Base-by-base conservation (phyloP, 2,888 invertebrate genomes). In the Lasius fuliginosus region DNA sequence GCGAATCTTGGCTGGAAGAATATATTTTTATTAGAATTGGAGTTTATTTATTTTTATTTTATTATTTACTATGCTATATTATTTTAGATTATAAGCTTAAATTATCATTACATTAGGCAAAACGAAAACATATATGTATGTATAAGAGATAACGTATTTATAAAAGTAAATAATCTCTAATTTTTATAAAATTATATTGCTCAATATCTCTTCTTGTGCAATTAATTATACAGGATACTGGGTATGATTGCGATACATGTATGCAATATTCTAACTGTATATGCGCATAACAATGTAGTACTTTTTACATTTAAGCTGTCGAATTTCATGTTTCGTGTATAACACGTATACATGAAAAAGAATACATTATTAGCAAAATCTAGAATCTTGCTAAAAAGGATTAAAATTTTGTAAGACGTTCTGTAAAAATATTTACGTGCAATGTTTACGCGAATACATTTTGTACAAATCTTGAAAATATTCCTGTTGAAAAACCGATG, bases 241-340 rank as follows among this genome's bases (percentile, higher is more conserved):
- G 88, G 89, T 64, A 64, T 85, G 91, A 91, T 91, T 90, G 85
- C 77, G 92, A 92, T 91, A 92, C 87, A 88, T 62, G 62, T 85
- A 89, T 90, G 87, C 89, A 90, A 91, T 91, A 91, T 85, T 89
- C 69, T 53, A 74, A 88, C 73, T 88, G 76, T 89, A 90, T 85
- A 84, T n/a, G n/a, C 53, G n/a, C n/a, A 64, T 83, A 82, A n/a
- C 58, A n/a, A 68, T 27, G 69, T 83, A 71, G 62, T 71, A 69
- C 69, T 58, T 85, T 36, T 74, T 75, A 82, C 88, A 90, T 90
- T 88, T 86, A 89, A 64, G 71, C 3, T 36, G 8, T 3, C n/a
- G 3, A 67, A 36, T 23, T 76, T 76, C 5, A 73, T 23, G n/a
- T 76, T 18, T 23, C 5, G 8, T 15, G 18, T 40, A 46, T 12